These are phyloP conservation scores for Phaenicophaeus curvirostris DNA, from an alignment of 2,797 vertebrate species.

Conservation along the genomic window DNA sequence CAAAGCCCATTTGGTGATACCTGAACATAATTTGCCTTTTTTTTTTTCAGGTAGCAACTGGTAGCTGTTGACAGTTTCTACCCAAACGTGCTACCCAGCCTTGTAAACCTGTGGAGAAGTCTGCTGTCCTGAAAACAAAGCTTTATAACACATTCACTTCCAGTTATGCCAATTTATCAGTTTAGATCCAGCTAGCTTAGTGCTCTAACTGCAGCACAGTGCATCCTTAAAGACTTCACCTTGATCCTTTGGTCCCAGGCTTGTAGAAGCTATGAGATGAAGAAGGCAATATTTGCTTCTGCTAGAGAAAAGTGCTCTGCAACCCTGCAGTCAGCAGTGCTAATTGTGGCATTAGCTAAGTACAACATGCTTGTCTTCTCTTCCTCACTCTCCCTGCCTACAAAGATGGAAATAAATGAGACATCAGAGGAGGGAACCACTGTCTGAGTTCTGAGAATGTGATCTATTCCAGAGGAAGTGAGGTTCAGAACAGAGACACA, in stretches of 20 bases:
- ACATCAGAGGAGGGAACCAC: neutral
- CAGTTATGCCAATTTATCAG: neutral
- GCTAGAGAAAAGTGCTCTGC: neutral
- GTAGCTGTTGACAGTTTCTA: neutral
- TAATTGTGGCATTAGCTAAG: neutral
- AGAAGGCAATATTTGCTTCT: neutral
- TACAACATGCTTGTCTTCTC: neutral
- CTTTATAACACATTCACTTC: neutral
- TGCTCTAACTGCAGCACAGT: neutral
- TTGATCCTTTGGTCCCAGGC: neutral
- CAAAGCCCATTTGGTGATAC: neutral
- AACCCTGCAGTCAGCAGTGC: neutral
- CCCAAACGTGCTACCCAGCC: neutral
- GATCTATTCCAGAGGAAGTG: conserved; percentile 15
- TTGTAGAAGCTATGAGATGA: neutral
- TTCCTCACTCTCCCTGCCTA: neutral
- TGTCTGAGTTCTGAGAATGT: neutral
- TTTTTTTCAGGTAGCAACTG: neutral
- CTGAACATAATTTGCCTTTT: neutral
- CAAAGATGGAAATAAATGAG: neutral
- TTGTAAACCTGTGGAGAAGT: neutral
- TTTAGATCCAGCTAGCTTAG: neutral
- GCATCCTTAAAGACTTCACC: neutral
- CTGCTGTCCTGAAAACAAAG: neutral
- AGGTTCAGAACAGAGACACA: neutral